Evolutionary conservation across 2,113 vertebrate genomes (phyloP).

Genomic region (Donacobius atricapilla): DNA sequence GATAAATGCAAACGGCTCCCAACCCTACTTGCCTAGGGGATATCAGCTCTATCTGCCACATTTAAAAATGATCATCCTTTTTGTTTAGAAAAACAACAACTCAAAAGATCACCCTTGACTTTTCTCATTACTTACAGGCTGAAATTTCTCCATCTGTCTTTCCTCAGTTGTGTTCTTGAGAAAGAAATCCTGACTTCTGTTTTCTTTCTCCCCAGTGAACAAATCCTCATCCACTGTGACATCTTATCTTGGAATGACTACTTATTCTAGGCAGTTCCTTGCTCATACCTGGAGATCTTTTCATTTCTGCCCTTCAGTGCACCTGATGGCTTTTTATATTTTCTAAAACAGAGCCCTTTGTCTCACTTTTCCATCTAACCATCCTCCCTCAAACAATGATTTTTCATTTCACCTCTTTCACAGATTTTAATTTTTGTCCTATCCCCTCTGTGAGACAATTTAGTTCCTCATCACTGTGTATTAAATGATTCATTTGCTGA

Average conservation of each 20-base stretch:
- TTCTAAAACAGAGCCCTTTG: not conserved
- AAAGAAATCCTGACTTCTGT: not conserved
- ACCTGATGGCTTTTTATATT: not conserved
- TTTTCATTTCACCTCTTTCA: not conserved
- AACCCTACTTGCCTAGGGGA: conserved; percentile 28
- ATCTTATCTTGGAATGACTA: not conserved
- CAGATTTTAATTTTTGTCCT: not conserved
- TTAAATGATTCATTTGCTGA: not conserved
- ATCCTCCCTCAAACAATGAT: not conserved
- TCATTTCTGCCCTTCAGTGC: not conserved
- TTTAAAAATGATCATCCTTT: conserved; percentile 41
- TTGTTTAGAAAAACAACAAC: conserved; percentile 49
- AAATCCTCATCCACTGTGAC: not conserved
- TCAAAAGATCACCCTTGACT: conserved; percentile 38
- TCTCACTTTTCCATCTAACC: not conserved
- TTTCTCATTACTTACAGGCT: not conserved
- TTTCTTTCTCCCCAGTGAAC: not conserved
- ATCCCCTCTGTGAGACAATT: not conserved
- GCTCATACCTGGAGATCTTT: not conserved
- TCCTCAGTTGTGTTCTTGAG: not conserved
- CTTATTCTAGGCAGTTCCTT: not conserved
- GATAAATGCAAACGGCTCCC: conserved; percentile 28
- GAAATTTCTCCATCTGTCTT: conserved; percentile 34
- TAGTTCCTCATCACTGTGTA: not conserved
- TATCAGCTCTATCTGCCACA: conserved; percentile 33